Conservation (phyloP, 2,113 vertebrate genomes). For the Hippopotamus amphibius region DNA sequence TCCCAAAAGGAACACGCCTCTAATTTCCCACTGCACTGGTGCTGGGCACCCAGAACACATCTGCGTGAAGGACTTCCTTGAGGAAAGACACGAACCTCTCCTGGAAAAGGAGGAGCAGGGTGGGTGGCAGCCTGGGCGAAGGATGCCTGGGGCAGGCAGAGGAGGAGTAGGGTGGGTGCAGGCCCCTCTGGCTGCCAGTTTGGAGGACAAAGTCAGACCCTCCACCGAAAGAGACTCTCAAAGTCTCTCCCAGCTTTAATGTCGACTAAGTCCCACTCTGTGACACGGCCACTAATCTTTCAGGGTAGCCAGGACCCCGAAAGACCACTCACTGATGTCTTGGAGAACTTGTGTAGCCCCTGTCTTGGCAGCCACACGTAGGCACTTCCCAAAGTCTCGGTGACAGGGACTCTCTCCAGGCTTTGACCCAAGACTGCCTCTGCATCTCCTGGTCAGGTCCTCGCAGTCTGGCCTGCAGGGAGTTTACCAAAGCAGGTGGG, state of each 20-base stretch:
- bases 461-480: background rate
- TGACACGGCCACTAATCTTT: background rate
- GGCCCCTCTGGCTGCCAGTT: background rate
- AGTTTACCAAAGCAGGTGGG: background rate
- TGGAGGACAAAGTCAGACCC: background rate
- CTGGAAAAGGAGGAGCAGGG: background rate
- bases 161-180: background rate
- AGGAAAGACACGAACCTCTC: background rate
- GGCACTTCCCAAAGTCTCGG: background rate
- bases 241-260: background rate
- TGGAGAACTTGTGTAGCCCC: background rate
- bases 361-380: background rate
- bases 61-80: background rate
- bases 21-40: background rate
- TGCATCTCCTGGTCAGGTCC: background rate
- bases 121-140: background rate
- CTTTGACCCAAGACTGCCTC: background rate
- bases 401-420: background rate
- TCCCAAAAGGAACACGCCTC: background rate
- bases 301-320: background rate
- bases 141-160: background rate
- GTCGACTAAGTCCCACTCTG: background rate
- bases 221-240: background rate
- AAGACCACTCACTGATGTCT: background rate
- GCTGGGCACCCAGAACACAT: background rate